A percentile compares a stretch with the other conserved stretches of the same genome.
Evolutionary conservation across 1,140 invertebrate genomes (phyloP).

Genomic region (Camponotus vicinus): DNA sequence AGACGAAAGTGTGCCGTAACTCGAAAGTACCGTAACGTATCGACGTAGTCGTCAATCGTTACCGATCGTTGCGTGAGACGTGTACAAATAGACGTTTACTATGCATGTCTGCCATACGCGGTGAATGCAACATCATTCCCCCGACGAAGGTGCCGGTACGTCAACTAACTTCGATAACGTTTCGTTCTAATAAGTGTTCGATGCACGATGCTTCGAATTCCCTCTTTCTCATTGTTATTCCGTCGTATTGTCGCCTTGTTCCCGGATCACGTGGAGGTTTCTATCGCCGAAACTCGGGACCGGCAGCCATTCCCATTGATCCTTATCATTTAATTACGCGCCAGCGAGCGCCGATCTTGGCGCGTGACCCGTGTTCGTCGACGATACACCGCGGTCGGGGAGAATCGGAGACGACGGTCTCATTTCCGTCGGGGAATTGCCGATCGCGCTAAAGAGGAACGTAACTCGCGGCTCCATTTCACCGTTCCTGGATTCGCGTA

Average conservation of each 20-base stretch:
- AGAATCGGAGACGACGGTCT: constrained; percentile 10
- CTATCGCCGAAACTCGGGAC: constrained; percentile 7
- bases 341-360: constrained; percentile 5
- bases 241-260: constrained; percentile 36
- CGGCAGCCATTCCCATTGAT: constrained; percentile 21
- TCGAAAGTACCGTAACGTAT: constrained; percentile 63
- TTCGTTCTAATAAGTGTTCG: constrained; percentile 63
- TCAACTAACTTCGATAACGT: constrained; percentile 67
- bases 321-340: constrained; percentile 55
- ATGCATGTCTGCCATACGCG: constrained; percentile 17
- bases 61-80: constrained; percentile 65
- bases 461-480: constrained; percentile 32
- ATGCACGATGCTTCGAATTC: constrained; percentile 41
- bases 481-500: constrained; percentile 17
- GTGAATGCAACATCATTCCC: constrained; percentile 52
- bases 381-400: constrained; percentile 7
- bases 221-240: constrained; percentile 58
- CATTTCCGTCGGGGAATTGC: constrained; percentile 29
- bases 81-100: constrained; percentile 44
- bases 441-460: constrained; percentile 18
- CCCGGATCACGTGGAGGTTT: constrained; percentile 25
- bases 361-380: constrained; percentile 36
- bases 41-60: constrained; percentile 57
- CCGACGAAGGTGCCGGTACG: constrained; percentile 47
- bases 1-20: constrained; percentile 64